phyloP scores from a whole-genome alignment of 2,888 invertebrate genomes.

The Ormyrus nitidulus region DNA sequence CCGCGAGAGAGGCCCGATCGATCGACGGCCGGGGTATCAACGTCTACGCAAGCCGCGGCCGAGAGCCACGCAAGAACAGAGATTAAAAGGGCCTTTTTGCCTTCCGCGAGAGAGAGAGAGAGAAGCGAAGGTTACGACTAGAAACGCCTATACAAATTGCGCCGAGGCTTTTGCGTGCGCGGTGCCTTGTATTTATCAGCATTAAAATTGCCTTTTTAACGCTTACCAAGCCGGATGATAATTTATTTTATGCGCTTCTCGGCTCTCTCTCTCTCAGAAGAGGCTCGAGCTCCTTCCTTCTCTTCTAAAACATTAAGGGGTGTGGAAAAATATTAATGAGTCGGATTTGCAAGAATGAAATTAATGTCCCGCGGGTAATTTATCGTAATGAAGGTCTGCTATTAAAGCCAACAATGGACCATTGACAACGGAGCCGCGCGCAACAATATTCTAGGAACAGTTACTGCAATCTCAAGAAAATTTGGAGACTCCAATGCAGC shows the following conservation, averaged over 20 bases:
- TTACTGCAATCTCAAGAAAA: background rate
- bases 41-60: conserved; percentile 5
- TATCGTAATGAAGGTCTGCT: background rate
- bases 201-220: conserved; percentile 38
- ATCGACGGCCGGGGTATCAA: background rate
- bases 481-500: background rate
- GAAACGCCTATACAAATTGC: conserved; percentile 32
- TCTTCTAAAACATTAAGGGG: background rate
- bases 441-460: no score
- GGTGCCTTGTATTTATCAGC: conserved; percentile 25
- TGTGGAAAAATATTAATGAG: background rate
- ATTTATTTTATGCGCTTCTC: conserved; percentile 30
- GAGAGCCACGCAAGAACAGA: conserved; percentile 20
- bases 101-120: background rate
- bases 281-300: background rate
- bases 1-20: conserved; percentile 19
- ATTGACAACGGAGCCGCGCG: no score
- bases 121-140: conserved; percentile 3
- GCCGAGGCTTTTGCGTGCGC: background rate
- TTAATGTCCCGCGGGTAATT: background rate
- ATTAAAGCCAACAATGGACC: no score
- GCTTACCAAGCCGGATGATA: conserved; percentile 5
- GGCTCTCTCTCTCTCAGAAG: background rate
- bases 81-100: conserved; percentile 33
- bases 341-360: background rate